Evolutionary conservation across 1,140 invertebrate species (phyloP).

Genomic region (Aphaenogaster floridana): DNA sequence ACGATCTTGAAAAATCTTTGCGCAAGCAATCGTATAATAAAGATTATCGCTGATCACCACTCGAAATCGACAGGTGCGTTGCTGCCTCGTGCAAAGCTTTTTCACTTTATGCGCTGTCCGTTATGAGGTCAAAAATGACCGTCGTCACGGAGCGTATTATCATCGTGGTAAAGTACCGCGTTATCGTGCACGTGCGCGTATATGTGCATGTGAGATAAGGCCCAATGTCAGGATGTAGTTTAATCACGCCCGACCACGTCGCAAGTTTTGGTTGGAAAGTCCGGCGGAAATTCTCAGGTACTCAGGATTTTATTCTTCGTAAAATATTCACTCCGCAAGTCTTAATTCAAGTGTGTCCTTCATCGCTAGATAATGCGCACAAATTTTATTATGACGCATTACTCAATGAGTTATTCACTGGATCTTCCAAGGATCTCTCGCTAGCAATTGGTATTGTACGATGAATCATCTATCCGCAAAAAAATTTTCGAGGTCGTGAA

Average conservation of each 20-base stretch:
- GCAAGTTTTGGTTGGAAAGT: slow-evolving; percentile 21
- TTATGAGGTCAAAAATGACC: background rate
- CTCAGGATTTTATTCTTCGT: background rate
- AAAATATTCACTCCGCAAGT: slow-evolving; percentile 37
- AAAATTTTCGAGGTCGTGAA: background rate
- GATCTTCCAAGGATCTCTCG: background rate
- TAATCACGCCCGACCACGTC: slow-evolving; percentile 50
- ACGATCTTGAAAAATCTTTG: background rate
- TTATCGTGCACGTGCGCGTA: slow-evolving; percentile 66
- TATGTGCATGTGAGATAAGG: slow-evolving; percentile 59
- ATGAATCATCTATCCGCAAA: background rate
- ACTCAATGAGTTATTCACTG: background rate
- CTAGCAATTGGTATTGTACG: background rate
- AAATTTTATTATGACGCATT: background rate
- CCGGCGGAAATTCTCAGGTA: background rate
- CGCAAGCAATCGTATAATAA: background rate
- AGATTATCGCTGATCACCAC: background rate
- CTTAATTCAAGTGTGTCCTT: background rate
- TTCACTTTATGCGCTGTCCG: background rate
- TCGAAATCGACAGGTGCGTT: background rate
- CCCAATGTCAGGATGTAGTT: slow-evolving; percentile 67
- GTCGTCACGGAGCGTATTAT: slow-evolving; percentile 15
- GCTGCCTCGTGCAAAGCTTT: background rate
- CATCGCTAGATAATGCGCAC: background rate
- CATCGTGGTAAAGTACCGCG: background rate